Base-by-base conservation (phyloP, 2,113 vertebrate genomes). In the Dicentrarchus labrax region DNA sequence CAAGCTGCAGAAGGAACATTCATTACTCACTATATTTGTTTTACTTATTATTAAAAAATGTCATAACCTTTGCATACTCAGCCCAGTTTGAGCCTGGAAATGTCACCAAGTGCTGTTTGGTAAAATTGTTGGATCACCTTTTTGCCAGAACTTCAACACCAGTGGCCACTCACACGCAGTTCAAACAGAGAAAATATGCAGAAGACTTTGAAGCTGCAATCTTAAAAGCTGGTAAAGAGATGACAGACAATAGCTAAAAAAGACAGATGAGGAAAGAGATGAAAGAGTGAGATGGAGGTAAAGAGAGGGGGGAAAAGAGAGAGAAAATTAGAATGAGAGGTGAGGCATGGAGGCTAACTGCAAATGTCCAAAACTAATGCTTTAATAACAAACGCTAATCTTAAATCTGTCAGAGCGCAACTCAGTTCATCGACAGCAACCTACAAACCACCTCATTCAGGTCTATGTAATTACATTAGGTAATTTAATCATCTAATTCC, bases 381-480 rank as follows among this genome's bases (percentile, higher is more conserved):
- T 60, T 2, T 64, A 72, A 68, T 36, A 41, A 64, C 38, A 59
- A 78, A 67, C 24, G 7, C 21, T 68, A 11, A 43, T 66, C 51
- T 59, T 38, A 22, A 77, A 56, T 65, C 12, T 56, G 51, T 47
- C 48, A 72, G 11, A 8, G n/a, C 16, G 19, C 30, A 56, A 47
- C 12, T 7, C 72, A 53, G 36, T 61, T 22, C 6, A 15, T 62
- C 53, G 6, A 59, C 62, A 53, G 39, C 22, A 39, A 21, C 47
- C n/a, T 24, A 56, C 13, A 47, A 64, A 4, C 30, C 54, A 22
- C 51, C 65, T 51, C 38, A 22, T 22, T 38, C 21, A 73, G 65
- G 13, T 69, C 47, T 15, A 19, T 62, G 61, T 62, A 84, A 82
- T 87, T 62, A 78, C 78, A 85, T 82, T 50, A 72, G 43, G 45